A percentile compares a stretch with the other conserved stretches of the same genome.
phyloP scores from a whole-genome alignment of 2,797 vertebrate species.

The Aratinga solstitialis region DNA sequence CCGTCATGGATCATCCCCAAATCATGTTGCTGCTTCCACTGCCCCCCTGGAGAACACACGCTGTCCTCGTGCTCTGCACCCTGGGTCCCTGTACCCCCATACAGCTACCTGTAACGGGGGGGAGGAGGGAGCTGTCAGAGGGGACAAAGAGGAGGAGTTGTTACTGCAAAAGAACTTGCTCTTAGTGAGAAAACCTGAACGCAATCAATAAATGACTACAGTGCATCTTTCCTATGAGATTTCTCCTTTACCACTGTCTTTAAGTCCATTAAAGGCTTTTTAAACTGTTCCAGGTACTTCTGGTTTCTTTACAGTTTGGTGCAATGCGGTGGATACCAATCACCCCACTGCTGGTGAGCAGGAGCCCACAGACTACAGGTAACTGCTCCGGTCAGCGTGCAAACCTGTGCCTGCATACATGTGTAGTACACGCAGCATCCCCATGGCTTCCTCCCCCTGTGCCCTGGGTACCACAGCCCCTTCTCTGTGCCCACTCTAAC shows the following conservation, averaged over 20 bases:
- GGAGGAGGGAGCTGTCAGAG: not conserved
- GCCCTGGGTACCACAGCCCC: accelerated
- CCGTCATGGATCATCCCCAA: not conserved
- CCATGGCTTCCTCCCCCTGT: accelerated
- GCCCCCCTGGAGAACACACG: not conserved
- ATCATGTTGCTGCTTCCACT: not conserved
- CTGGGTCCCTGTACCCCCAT: not conserved
- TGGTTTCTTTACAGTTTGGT: not conserved
- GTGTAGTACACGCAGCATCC: not conserved
- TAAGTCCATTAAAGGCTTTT: slow-evolving; percentile 53
- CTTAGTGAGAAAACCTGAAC: slow-evolving; percentile 45
- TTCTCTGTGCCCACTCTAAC: not conserved
- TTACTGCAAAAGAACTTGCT: slow-evolving; percentile 27
- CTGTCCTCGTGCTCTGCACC: slow-evolving; percentile 34
- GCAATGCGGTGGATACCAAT: not conserved
- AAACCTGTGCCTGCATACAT: not conserved
- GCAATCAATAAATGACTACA: slow-evolving; percentile 68
- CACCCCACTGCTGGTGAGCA: not conserved
- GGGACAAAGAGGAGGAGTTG: not conserved
- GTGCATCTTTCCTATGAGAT: slow-evolving; percentile 57
- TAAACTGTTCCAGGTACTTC: not conserved
- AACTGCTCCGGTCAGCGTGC: not conserved
- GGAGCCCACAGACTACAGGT: not conserved
- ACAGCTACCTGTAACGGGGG: not conserved
- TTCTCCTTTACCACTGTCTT: slow-evolving; percentile 50